These are phyloP conservation scores for Eriosoma lanigerum DNA, from an alignment of 1,140 invertebrate genomes.

Conservation along the genomic window DNA sequence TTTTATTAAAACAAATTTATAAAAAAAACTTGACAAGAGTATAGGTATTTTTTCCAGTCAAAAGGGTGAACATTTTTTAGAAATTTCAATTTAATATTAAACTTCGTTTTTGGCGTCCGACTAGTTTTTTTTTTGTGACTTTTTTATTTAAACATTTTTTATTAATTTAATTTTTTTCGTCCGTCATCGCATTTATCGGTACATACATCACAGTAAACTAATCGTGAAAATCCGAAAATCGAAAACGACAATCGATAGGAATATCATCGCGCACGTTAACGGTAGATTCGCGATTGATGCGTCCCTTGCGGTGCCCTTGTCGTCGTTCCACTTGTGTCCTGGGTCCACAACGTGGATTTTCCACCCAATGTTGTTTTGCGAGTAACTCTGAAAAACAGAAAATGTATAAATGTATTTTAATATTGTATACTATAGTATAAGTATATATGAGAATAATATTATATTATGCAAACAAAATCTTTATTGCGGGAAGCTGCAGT, in stretches of 20 bases:
- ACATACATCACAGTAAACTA: slow-evolving; percentile 35
- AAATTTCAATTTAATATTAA: too few relatives aligned
- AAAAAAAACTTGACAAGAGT: too few relatives aligned
- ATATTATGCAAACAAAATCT: too few relatives aligned
- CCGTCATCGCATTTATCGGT: not conserved
- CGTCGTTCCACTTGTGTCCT: slow-evolving; percentile 57
- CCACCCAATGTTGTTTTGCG: slow-evolving; percentile 88
- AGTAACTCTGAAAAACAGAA: slow-evolving; percentile 73
- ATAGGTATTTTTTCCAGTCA: too few relatives aligned
- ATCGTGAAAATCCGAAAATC: slow-evolving; percentile 8
- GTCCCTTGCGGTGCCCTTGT: not conserved
- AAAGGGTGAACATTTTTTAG: too few relatives aligned
- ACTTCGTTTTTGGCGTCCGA: not conserved
- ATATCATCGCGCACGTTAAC: not conserved
- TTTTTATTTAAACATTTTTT: too few relatives aligned
- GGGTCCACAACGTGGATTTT: slow-evolving; percentile 86
- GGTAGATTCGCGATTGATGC: not conserved
- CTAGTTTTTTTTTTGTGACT: not conserved
- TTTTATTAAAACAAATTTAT: too few relatives aligned
- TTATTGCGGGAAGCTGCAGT: too few relatives aligned
- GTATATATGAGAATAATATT: too few relatives aligned
- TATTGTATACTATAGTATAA: too few relatives aligned
- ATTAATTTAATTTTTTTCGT: too few relatives aligned
- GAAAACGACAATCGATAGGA: not conserved
- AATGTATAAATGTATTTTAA: too few relatives aligned